A percentile compares a stretch with the other conserved stretches of the same genome.
phyloP scores from a whole-genome alignment of 2,797 vertebrate species.

The Chaenodraco wilsoni region DNA sequence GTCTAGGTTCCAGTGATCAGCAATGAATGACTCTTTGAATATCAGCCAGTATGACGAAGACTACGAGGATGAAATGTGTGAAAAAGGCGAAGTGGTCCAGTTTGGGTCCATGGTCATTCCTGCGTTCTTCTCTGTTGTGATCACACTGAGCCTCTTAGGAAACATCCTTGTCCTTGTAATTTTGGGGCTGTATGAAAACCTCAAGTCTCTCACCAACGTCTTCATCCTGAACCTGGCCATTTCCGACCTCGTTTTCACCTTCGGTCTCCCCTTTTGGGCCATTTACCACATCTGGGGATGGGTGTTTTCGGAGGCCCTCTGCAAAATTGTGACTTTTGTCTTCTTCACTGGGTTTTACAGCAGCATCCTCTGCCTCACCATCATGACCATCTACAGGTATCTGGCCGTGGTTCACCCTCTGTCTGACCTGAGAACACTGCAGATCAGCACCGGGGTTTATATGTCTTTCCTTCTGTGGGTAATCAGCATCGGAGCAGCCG shows the following conservation, averaged over 20 bases:
- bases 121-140: constrained; percentile 82
- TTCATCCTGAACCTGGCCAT: constrained; percentile 92
- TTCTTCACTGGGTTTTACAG: constrained; percentile 92
- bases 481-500: constrained; percentile 80
- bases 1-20: constrained; percentile 30
- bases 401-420: constrained; percentile 88
- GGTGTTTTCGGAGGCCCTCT: constrained; percentile 84
- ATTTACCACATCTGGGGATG: constrained; percentile 83
- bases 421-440: constrained; percentile 75
- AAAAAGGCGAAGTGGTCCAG: constrained; percentile 68
- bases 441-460: constrained; percentile 45
- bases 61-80: constrained; percentile 73
- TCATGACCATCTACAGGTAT: constrained; percentile 91
- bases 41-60: accelerated
- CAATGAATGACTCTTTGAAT: constrained; percentile 15
- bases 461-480: constrained; percentile 81
- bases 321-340: constrained; percentile 85
- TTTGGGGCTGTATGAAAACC: constrained; percentile 86
- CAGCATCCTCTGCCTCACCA: constrained; percentile 88
- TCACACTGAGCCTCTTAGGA: constrained; percentile 87
- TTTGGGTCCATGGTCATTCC: constrained; percentile 75
- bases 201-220: constrained; percentile 89
- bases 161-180: constrained; percentile 91
- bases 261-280: constrained; percentile 89
- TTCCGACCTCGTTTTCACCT: constrained; percentile 91